phyloP scores from a whole-genome alignment of 2,888 invertebrate species.

The Polyommatus iphigenia region DNA sequence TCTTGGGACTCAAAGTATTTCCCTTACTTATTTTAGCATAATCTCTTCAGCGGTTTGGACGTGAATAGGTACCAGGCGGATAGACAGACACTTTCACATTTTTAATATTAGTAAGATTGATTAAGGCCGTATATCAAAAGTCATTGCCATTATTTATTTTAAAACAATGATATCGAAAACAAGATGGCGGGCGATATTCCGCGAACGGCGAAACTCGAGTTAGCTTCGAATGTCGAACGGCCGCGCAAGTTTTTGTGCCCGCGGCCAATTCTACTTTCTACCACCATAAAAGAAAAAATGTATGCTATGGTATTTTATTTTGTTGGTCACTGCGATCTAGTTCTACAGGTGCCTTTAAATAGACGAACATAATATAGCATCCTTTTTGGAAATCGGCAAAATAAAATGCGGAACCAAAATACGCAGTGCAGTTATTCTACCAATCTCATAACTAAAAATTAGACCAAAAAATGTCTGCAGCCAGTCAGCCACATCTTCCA shows the following conservation, averaged over 20 bases:
- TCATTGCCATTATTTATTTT: background rate
- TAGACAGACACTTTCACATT: too few species aligned
- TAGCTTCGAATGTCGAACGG: slow-evolving; percentile 43
- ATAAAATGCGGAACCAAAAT: too few species aligned
- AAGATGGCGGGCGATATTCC: slow-evolving; percentile 30
- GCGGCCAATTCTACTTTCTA: slow-evolving; percentile 28
- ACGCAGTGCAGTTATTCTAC: too few species aligned
- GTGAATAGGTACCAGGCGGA: too few species aligned
- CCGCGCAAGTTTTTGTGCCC: slow-evolving; percentile 39
- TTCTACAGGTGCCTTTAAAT: background rate
- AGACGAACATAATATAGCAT: background rate
- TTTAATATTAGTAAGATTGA: background rate
- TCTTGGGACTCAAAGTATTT: too few species aligned
- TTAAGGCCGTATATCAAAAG: background rate
- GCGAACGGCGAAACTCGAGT: slow-evolving; percentile 31
- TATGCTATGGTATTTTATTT: background rate
- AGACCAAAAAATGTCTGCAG: too few species aligned
- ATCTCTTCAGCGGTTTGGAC: too few species aligned
- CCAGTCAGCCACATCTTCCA: too few species aligned
- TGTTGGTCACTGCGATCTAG: background rate
- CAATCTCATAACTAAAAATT: too few species aligned
- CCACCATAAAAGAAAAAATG: slow-evolving; percentile 23
- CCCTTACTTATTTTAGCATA: too few species aligned
- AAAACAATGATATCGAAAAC: slow-evolving; percentile 22
- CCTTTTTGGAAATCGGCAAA: too few species aligned